Evolutionary conservation across 2,888 invertebrate species (phyloP).

Genomic region (Parnassius orleans): DNA sequence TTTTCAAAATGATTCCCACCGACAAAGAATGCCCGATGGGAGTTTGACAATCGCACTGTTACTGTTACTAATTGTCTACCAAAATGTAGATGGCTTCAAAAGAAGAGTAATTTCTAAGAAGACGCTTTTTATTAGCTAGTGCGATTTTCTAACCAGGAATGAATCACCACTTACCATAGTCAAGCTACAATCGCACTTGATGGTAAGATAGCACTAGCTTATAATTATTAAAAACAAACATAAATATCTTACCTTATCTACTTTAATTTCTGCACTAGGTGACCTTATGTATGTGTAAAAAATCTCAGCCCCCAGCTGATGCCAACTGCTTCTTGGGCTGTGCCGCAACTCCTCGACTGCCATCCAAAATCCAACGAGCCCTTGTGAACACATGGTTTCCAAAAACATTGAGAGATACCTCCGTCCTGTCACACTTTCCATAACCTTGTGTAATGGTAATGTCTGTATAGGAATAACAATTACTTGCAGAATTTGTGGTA

Average conservation of each 20-base stretch:
- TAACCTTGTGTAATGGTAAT: conserved; percentile 85
- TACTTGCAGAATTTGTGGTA: too few relatives aligned
- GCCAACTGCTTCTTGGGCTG: conserved; percentile 88
- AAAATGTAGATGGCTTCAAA: too few relatives aligned
- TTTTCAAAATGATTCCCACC: too few relatives aligned
- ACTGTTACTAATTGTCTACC: too few relatives aligned
- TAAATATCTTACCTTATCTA: conserved; percentile 82
- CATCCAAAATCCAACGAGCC: conserved; percentile 92
- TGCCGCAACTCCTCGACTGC: conserved; percentile 91
- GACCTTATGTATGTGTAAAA: conserved; percentile 93
- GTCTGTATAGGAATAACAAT: conserved; percentile 70
- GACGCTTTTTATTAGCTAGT: too few relatives aligned
- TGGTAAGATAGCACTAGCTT: neutral
- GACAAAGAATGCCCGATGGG: too few relatives aligned
- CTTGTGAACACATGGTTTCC: conserved; percentile 90
- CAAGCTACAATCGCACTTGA: too few relatives aligned
- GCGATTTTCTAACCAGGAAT: too few relatives aligned
- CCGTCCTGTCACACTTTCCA: conserved; percentile 90
- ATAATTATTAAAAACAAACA: neutral
- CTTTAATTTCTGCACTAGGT: conserved; percentile 89
- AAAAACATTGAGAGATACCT: conserved; percentile 90
- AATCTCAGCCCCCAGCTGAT: conserved; percentile 94
- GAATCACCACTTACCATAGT: too few relatives aligned
- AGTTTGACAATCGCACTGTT: too few relatives aligned
- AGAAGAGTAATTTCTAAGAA: too few relatives aligned